Evolutionary conservation across 1,140 invertebrate species (phyloP), one percentile per base, ranked within the genome.

Genomic region (Harlomillsia oculata): DNA sequence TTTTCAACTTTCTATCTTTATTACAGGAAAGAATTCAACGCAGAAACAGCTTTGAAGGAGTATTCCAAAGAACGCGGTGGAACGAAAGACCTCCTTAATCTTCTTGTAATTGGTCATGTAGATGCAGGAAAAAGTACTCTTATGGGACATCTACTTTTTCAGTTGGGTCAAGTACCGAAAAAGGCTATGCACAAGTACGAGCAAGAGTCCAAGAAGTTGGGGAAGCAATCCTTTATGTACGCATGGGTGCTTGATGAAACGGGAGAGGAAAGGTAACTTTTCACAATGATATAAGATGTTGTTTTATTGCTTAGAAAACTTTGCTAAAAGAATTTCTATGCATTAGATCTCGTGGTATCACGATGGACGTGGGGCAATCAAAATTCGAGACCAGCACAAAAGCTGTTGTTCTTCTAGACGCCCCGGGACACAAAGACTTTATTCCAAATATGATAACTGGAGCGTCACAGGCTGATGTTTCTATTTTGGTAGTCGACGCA

Each of bases 191-290:
- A 97, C 71, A 97, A 97, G 71, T 95, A 96, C 78, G 93, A 97
- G 71, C 89, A 93, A 69, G 95, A 99, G 67, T 95, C 95, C 46
- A 90, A 91, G 69, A 97, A 98, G 71, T 73, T 94, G 62, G 97
- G 97, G 0, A 99, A 99, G 74, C 89, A 95, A 63, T 96, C 92
- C 40, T 99, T 99, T 69, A 87, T 90, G 74, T 99, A 90, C 76
- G 96, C 96, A 14, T 99, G 96, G 96, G 90, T 99, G 9, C 74
- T 99, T n/a, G 97, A 99, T 76, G 93, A 98, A 76, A 97, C 92
- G 59, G 90, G 91, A 8, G 95, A 99, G 74, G 95, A 99, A 75
- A 81, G 95, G 78, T 84, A 6, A 5, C 37, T 39, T n/a, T 13
- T 2, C 3, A 39, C 16, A 4, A n/a, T 39, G 1, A n/a, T 2